Evolutionary conservation across 2,888 invertebrate genomes (phyloP), one percentile per base, ranked within the genome.

Genomic region (Dasysyrphus albostriatus): DNA sequence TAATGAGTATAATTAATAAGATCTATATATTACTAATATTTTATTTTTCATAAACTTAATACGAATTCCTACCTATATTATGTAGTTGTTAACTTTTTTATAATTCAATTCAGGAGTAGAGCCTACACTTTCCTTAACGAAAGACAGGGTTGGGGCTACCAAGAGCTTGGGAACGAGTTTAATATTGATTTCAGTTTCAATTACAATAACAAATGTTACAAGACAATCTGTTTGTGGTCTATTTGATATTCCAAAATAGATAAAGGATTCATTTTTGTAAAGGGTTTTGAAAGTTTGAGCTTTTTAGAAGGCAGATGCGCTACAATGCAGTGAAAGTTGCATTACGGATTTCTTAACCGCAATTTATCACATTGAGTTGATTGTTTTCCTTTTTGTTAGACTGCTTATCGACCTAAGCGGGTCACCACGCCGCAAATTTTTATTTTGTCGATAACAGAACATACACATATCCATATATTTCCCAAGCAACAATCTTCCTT

Each of bases 401-500:
- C 67, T n/a, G 39, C 37, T 14, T 65, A 34, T 1, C 24, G 24
- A 24, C 24, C 24, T 24, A 2, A 24, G 24, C 51, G 14, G 67
- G 19, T 51, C 39, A 51, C 51, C 51, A 51, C 67, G 51, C 44
- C 3, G 51, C 9, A 37, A 2, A 24, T 24, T 65, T 54, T 9
- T 39, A 24, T 54, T 69, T 54, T 69, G 29, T 69, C 54, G 39
- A 69, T 69, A 69, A 54, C 6, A 39, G 6, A 32, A 5, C 29
- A 19, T n/a, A n/a, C 14, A 14, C 14, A 9, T 44, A 14, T n/a
- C 5, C 8, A 42, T 34, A 4, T 19, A 1, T 29, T 42, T 19
- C 3, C 42, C 14, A 8, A 42, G 6, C 29, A 47, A 65, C 3
- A 10, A 32, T 29, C 16, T 6, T 16, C 19, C n/a, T 24, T 24